Conservation (phyloP, 2,888 invertebrate species). For the Heteromurus nitidus region DNA sequence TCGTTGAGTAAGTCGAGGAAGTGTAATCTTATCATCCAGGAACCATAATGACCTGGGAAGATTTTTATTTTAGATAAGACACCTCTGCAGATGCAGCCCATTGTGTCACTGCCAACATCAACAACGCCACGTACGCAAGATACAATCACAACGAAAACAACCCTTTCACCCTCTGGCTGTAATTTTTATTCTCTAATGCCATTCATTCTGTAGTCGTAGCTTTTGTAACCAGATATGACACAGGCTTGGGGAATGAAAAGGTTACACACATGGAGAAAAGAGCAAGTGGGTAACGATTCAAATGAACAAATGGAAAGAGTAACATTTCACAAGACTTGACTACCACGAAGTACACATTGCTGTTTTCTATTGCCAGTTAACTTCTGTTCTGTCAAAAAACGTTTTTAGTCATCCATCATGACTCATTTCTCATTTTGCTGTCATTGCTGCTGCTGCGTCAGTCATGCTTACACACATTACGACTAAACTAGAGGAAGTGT, state of each 20-base stretch:
- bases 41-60: neutral
- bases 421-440: constrained; percentile 38
- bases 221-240: neutral
- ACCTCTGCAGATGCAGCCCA: neutral
- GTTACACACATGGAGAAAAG: too few species aligned
- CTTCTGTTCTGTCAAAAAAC: constrained; percentile 33
- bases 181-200: neutral
- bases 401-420: constrained; percentile 38
- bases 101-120: constrained; percentile 5
- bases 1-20: neutral
- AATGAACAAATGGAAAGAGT: too few species aligned
- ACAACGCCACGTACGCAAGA: neutral
- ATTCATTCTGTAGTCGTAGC: neutral
- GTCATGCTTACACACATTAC: too few species aligned
- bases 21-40: neutral
- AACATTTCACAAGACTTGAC: neutral
- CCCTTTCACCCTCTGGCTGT: constrained; percentile 5
- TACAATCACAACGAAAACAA: neutral
- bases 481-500: too few species aligned
- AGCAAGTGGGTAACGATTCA: too few species aligned
- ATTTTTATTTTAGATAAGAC: constrained; percentile 7
- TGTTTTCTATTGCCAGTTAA: constrained; percentile 21
- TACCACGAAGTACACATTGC: neutral
- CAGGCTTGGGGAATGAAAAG: too few species aligned
- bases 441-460: too few species aligned